These are phyloP conservation scores for Mustela nigripes DNA, from an alignment of 2,113 vertebrate genomes.

Conservation along the genomic window DNA sequence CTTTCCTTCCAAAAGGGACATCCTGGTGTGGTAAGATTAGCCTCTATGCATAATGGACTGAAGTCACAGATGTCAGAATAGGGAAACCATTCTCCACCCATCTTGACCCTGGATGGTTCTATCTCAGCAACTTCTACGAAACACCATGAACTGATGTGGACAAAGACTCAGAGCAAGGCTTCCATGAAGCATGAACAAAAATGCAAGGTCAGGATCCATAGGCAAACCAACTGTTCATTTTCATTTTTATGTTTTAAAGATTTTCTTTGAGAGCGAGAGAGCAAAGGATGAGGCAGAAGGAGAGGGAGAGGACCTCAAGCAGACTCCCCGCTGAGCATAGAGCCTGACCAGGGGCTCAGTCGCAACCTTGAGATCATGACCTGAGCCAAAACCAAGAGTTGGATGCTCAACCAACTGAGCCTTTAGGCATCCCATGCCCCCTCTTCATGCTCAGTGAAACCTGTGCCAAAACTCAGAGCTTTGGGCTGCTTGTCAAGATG, in stretches of 20 bases:
- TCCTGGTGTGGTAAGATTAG: fast-evolving
- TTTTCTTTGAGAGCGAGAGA: neutral
- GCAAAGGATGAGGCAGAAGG: no score
- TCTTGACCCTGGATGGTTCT: no score
- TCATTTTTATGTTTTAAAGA: neutral
- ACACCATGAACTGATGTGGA: fast-evolving
- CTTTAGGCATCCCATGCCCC: no score
- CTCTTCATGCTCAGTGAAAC: no score
- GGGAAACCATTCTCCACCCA: no score
- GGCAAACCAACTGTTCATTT: neutral
- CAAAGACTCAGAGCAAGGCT: no score
- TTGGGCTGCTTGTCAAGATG: no score
- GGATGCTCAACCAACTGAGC: neutral
- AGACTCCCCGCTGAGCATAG: neutral
- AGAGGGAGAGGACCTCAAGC: neutral
- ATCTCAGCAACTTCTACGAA: neutral
- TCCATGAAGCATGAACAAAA: neutral
- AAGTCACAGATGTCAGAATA: fast-evolving
- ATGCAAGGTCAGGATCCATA: no score
- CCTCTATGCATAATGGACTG: fast-evolving
- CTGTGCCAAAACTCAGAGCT: no score
- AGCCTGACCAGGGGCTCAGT: neutral
- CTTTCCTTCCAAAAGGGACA: neutral
- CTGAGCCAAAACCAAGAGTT: neutral
- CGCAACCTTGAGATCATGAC: neutral